These are phyloP conservation scores for Pentalonia nigronervosa DNA, from an alignment of 1,140 invertebrate genomes.

Conservation along the genomic window DNA sequence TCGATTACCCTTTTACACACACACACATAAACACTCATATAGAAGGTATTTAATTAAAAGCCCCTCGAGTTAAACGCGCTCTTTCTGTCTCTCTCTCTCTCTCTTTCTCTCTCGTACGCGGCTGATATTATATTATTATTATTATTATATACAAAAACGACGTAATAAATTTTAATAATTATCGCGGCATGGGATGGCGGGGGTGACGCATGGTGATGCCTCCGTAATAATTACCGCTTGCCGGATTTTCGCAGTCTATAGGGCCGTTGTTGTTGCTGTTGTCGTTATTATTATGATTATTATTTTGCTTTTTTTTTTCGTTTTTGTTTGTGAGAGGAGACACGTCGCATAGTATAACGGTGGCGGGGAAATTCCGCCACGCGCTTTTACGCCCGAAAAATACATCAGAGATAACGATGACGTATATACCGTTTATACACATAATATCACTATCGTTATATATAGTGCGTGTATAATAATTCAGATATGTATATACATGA, in stretches of 20 bases:
- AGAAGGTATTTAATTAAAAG: slow-evolving; percentile 54
- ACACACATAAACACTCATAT: not conserved
- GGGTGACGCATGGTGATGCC: not conserved
- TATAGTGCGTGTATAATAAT: not conserved
- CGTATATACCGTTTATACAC: slow-evolving; percentile 11
- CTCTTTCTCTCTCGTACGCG: not conserved
- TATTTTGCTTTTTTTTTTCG: slow-evolving; percentile 25
- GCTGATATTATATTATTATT: not conserved
- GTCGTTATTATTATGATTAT: slow-evolving; percentile 32
- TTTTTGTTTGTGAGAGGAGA: not conserved
- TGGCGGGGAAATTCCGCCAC: not conserved
- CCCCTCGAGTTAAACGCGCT: slow-evolving; percentile 11
- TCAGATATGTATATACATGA: not conserved
- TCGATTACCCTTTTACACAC: slow-evolving; percentile 46
- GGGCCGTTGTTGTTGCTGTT: not conserved
- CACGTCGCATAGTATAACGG: not conserved
- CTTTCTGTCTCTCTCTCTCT: not conserved
- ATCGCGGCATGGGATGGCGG: not conserved
- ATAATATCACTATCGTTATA: not conserved
- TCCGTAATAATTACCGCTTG: slow-evolving; percentile 36
- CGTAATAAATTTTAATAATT: slow-evolving; percentile 57
- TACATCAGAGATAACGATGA: not conserved
- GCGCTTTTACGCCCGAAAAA: not conserved
- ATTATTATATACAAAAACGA: slow-evolving; percentile 35
- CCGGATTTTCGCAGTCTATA: slow-evolving; percentile 11